A percentile compares a stretch with the other conserved stretches of the same genome.
Conservation (phyloP, 2,797 vertebrate genomes). For the Pampus argenteus region DNA sequence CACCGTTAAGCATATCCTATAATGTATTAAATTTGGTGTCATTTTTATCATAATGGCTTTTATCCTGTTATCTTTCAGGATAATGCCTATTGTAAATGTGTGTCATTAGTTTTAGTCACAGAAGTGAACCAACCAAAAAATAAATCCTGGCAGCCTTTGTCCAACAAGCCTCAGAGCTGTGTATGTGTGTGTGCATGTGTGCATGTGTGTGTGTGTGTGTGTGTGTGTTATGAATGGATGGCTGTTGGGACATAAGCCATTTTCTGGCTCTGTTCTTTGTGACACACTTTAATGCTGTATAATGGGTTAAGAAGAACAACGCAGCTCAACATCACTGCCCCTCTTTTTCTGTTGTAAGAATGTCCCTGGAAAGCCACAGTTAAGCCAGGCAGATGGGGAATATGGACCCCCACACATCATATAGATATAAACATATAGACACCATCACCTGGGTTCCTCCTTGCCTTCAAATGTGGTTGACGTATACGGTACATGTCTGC, state of each 20-base stretch:
- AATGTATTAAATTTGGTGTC: neutral
- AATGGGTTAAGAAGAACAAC: conserved; percentile 41
- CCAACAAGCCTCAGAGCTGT: conserved; percentile 8
- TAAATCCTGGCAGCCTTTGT: conserved; percentile 29
- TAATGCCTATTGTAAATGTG: neutral
- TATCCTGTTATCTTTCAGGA: neutral
- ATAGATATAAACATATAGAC: too few species aligned
- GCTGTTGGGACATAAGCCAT: conserved; percentile 50
- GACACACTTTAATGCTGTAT: conserved; percentile 53
- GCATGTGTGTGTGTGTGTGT: too few species aligned
- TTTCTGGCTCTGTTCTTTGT: conserved; percentile 45
- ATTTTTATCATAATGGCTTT: neutral
- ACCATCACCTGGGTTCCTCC: conserved; percentile 27
- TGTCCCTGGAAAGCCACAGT: conserved; percentile 23
- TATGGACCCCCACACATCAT: neutral
- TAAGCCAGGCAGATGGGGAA: conserved; percentile 21
- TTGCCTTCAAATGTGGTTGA: conserved; percentile 39
- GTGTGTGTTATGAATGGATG: conserved; percentile 29
- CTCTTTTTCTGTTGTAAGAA: conserved; percentile 6
- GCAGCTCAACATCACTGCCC: neutral
- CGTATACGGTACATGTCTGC: conserved; percentile 15
- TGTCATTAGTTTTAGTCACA: conserved; percentile 29
- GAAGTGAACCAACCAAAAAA: conserved; percentile 13
- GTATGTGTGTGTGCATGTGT: too few species aligned
- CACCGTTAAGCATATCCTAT: neutral